Conservation (phyloP, 2,113 vertebrate species). For the Notothenia rossii region DNA sequence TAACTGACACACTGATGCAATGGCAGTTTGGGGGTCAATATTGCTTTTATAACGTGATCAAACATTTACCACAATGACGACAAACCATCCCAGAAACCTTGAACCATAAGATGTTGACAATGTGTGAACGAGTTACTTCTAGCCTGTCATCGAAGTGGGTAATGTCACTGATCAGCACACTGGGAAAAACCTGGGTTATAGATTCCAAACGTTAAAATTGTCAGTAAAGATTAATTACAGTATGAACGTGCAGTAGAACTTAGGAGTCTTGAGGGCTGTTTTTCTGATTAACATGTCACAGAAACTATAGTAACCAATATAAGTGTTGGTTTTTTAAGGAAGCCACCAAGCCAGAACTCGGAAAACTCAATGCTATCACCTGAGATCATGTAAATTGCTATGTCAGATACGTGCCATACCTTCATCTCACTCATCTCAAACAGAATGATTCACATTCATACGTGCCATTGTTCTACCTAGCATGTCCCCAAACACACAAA, state of each 20-base stretch:
- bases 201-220: neutral
- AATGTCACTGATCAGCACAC: no score
- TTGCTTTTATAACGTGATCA: no score
- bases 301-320: neutral
- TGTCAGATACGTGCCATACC: constrained; percentile 12
- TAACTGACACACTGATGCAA: no score
- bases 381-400: neutral
- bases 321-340: neutral
- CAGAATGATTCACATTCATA: neutral
- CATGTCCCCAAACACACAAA: neutral
- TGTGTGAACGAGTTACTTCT: no score
- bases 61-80: no score
- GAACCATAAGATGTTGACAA: no score
- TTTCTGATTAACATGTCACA: neutral
- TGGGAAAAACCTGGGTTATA: neutral
- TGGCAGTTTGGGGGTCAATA: no score
- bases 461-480: constrained; percentile 26
- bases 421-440: constrained; percentile 7
- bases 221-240: neutral
- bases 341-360: neutral
- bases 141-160: no score
- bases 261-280: neutral
- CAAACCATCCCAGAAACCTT: no score
- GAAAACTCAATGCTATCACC: neutral
- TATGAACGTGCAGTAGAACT: neutral